These are phyloP conservation scores for Drosophila tristis DNA, from an alignment of 1,140 invertebrate species.

Conservation along the genomic window DNA sequence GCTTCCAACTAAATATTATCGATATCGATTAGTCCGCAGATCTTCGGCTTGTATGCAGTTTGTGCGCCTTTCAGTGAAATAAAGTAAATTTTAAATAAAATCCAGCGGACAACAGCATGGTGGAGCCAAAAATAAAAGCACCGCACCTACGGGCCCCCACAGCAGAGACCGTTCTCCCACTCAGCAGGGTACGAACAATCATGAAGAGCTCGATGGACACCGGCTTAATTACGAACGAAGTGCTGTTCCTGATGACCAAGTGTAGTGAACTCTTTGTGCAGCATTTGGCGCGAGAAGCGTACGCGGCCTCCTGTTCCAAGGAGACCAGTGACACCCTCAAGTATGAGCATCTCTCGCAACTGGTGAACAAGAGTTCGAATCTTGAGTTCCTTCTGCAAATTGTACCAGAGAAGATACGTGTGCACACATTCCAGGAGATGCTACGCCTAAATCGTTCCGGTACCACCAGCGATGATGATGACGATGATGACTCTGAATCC, in stretches of 20 bases:
- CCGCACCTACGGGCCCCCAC: constrained; percentile 36
- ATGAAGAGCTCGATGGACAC: constrained; percentile 83
- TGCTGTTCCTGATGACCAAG: constrained; percentile 76
- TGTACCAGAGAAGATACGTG: constrained; percentile 78
- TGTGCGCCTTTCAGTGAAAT: too few species aligned
- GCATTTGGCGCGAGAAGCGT: constrained; percentile 70
- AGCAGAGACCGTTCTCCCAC: constrained; percentile 62
- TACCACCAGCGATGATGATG: constrained; percentile 51
- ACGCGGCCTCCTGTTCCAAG: constrained; percentile 28
- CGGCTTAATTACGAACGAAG: constrained; percentile 74
- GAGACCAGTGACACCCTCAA: constrained; percentile 52
- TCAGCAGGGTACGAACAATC: constrained; percentile 77
- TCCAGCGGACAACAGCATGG: constrained; percentile 1
- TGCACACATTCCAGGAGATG: constrained; percentile 77
- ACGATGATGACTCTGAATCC: constrained; percentile 33
- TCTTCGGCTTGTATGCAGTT: too few species aligned
- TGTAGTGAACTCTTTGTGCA: constrained; percentile 77
- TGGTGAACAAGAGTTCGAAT: constrained; percentile 71
- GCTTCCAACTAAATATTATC: too few species aligned
- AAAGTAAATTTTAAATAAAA: too few species aligned
- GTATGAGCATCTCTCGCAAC: constrained; percentile 73
- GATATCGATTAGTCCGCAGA: too few species aligned
- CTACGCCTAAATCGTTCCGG: constrained; percentile 60
- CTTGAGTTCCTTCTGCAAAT: constrained; percentile 80
- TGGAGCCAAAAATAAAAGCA: neutral